Conservation (phyloP, 2,797 vertebrate species). For the Ctenochaetus hawaiiensis region DNA sequence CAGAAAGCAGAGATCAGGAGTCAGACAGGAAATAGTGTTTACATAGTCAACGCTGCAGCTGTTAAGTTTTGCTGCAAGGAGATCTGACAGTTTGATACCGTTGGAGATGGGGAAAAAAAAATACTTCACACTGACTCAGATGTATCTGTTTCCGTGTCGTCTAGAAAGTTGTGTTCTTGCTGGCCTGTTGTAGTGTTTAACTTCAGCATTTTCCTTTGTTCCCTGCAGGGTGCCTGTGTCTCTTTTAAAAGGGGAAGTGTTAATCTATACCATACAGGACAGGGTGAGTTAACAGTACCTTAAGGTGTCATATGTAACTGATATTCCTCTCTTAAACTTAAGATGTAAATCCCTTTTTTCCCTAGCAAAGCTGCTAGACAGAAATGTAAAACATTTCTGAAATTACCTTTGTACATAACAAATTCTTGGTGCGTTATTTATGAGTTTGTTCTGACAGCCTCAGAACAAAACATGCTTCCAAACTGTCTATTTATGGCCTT, state of each 20-base stretch:
- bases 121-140: slow-evolving; percentile 27
- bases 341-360: background rate
- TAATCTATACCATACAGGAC: slow-evolving; percentile 82
- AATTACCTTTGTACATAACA: background rate
- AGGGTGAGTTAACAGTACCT: slow-evolving; percentile 85
- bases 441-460: background rate
- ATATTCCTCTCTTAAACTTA: background rate
- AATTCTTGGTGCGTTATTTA: rapidly evolving
- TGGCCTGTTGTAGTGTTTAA: slow-evolving; percentile 21
- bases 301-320: background rate
- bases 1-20: slow-evolving; percentile 55
- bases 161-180: slow-evolving; percentile 11
- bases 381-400: background rate
- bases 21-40: slow-evolving; percentile 67
- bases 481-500: background rate
- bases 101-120: slow-evolving; percentile 4
- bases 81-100: slow-evolving; percentile 62
- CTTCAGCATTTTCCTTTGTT: slow-evolving; percentile 43
- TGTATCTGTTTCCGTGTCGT: background rate
- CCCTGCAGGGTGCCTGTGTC: slow-evolving; percentile 83
- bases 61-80: slow-evolving; percentile 16
- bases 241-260: slow-evolving; percentile 87
- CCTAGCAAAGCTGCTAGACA: too few relatives aligned
- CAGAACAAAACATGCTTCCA: background rate
- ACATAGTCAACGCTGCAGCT: slow-evolving; percentile 20